phyloP scores from a whole-genome alignment of 1,140 invertebrate genomes.

The Calliopsis andreniformis region DNA sequence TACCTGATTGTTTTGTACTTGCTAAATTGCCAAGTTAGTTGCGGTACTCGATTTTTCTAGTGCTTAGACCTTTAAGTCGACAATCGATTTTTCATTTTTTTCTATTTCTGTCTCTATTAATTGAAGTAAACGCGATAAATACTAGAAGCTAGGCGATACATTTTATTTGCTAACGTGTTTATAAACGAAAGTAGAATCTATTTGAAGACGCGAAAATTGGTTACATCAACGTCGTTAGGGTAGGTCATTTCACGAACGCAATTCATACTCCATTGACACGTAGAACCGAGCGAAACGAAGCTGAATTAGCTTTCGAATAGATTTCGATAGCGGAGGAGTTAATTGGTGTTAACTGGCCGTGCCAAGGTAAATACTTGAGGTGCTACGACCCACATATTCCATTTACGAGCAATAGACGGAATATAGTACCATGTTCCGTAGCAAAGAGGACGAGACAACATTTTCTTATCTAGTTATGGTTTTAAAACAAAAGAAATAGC shows the following conservation, averaged over 20 bases:
- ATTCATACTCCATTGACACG: neutral
- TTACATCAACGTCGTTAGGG: neutral
- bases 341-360: constrained; percentile 65
- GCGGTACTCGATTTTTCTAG: too few species aligned
- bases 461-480: too few species aligned
- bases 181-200: too few species aligned
- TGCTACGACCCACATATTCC: constrained; percentile 9
- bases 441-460: neutral
- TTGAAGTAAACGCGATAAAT: too few species aligned
- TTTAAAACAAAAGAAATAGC: too few species aligned
- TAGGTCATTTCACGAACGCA: neutral
- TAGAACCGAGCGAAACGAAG: neutral
- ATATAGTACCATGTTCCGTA: too few species aligned
- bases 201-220: neutral
- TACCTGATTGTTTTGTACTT: neutral
- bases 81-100: too few species aligned
- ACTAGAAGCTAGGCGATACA: too few species aligned
- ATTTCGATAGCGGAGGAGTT: constrained; percentile 58
- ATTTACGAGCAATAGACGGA: constrained; percentile 8
- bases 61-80: too few species aligned
- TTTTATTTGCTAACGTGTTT: too few species aligned
- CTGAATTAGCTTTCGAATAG: constrained; percentile 49
- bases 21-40: too few species aligned
- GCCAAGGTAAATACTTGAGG: constrained; percentile 47
- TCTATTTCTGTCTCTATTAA: too few species aligned